Evolutionary conservation across 2,113 vertebrate species (phyloP), one percentile per base, ranked within the genome.

Genomic region (Megaleporinus macrocephalus): DNA sequence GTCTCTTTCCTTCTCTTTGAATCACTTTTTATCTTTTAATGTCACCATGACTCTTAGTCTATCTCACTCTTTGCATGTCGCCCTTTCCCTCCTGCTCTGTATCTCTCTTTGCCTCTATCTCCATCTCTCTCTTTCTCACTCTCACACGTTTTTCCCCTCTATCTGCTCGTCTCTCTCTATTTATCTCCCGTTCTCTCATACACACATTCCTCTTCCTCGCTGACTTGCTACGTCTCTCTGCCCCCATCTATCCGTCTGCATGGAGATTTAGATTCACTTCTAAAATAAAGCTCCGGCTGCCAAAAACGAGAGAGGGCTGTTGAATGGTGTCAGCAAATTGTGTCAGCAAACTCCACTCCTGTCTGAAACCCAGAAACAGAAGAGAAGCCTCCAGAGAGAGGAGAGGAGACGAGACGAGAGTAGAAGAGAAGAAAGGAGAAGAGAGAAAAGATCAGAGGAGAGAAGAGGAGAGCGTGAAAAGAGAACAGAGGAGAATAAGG

Each of bases 251-350:
- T 24, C 41, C 5, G 12, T 61, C 80, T 70, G 20, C n/a, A 18
- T 70, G 44, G 44, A 51, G 62, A 22, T 78, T 55, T 69, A n/a
- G 76, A 73, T 59, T 80, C 5, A 24, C 70, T 73, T 44, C 70
- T 73, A 33, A 76, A 82, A 70, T 76, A 68, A 76, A 76, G 73
- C 73, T 76, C 80, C 36, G 33, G 49, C 68, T 65, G 73, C 80
- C 57, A 66, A 29, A 76, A 70, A 59, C 26, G 66, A 36, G 27
- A 59, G 47, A 73, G 69, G 75, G 63, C 18, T 69, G 65, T 33
- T 41, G 66, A 83, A 83, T 66, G 61, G 70, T 83, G 82, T 73
- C 82, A 83, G 59, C 76, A 83, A 78, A 83, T 44, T 68, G 70
- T 83, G 82, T 83, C 82, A 83, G 76, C 82, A 73, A 53, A 27